Evolutionary conservation across 1,140 invertebrate species (phyloP).

Genomic region (Nasonia longicornis): DNA sequence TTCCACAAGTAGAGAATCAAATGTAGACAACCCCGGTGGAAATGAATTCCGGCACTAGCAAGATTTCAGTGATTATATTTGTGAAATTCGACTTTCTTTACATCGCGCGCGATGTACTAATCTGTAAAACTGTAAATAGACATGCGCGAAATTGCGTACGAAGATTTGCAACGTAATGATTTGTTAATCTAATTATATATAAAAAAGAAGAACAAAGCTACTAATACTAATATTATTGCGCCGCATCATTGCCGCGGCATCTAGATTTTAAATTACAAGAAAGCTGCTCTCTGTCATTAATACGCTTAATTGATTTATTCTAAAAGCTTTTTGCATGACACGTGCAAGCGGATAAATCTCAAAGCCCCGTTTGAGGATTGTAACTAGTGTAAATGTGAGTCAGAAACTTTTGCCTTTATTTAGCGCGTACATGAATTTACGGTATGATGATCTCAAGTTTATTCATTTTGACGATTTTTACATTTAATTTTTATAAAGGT

Average conservation of each 20-base stretch:
- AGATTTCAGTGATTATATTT: constrained; percentile 23
- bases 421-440: constrained; percentile 20
- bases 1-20: constrained; percentile 18
- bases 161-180: constrained; percentile 30
- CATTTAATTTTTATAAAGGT: neutral
- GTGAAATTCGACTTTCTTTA: constrained; percentile 22
- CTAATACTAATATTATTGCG: constrained; percentile 24
- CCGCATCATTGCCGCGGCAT: neutral
- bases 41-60: constrained; percentile 10
- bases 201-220: neutral
- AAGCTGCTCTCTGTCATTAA: constrained; percentile 35
- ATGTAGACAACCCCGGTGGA: neutral
- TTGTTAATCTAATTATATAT: constrained; percentile 33
- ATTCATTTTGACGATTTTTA: constrained; percentile 6
- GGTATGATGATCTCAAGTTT: constrained; percentile 28
- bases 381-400: constrained; percentile 39
- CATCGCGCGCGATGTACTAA: constrained; percentile 11
- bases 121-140: constrained; percentile 46
- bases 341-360: constrained; percentile 22
- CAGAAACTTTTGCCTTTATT: constrained; percentile 24
- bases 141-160: neutral
- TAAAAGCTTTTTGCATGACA: constrained; percentile 31
- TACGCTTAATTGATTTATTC: constrained; percentile 36
- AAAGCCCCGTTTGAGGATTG: constrained; percentile 16
- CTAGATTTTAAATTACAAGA: constrained; percentile 19